Conservation (phyloP, 2,113 vertebrate genomes). For the Tautogolabrus adspersus region DNA sequence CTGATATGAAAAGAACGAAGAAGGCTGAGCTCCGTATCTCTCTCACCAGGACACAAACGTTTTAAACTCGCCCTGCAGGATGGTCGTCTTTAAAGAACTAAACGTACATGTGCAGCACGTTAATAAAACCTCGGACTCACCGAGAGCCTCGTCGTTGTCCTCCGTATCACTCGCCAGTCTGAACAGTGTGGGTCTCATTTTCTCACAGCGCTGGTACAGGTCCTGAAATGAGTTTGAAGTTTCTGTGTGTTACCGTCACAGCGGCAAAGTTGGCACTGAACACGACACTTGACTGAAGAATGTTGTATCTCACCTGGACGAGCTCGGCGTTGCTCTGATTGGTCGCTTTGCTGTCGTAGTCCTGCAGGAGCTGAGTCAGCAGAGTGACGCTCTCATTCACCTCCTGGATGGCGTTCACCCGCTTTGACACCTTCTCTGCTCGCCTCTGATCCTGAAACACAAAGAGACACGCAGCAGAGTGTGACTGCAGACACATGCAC, state of each 20-base stretch:
- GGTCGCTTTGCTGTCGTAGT: slow-evolving; percentile 83
- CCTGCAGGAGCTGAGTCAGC: slow-evolving; percentile 93
- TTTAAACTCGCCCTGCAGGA: too few relatives aligned
- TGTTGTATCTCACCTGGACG: slow-evolving; percentile 86
- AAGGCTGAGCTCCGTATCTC: neutral
- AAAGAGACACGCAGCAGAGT: neutral
- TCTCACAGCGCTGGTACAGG: slow-evolving; percentile 96
- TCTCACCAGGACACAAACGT: too few relatives aligned
- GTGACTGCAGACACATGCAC: neutral
- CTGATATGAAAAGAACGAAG: neutral
- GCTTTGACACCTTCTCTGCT: slow-evolving; percentile 96
- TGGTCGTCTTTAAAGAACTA: too few relatives aligned
- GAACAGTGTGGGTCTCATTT: slow-evolving; percentile 97
- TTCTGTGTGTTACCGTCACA: neutral
- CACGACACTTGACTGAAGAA: neutral
- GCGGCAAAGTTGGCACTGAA: neutral
- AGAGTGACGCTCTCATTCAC: slow-evolving; percentile 94
- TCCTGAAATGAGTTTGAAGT: slow-evolving; percentile 82
- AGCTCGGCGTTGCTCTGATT: slow-evolving; percentile 89
- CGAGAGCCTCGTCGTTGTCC: slow-evolving; percentile 97
- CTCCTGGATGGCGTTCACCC: slow-evolving; percentile 94
- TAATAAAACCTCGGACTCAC: slow-evolving; percentile 76
- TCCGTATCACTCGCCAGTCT: slow-evolving; percentile 97
- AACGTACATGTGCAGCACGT: neutral
- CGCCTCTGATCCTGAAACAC: slow-evolving; percentile 90